A percentile compares a stretch with the other conserved stretches of the same genome.
Evolutionary conservation across 1,140 invertebrate species (phyloP).

Genomic region (Cylas formicarius): DNA sequence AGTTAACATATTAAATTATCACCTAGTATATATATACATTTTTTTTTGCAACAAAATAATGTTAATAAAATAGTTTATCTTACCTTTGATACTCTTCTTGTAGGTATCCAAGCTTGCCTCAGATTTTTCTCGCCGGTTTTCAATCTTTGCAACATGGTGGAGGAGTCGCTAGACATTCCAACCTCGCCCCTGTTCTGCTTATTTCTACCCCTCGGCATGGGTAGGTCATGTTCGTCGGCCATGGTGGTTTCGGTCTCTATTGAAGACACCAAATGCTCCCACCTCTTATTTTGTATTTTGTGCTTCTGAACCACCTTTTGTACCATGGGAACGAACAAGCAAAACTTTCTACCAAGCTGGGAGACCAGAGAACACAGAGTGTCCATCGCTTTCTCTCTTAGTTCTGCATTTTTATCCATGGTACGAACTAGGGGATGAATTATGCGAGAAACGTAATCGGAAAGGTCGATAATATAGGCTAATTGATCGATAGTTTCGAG

Average conservation of each 20-base stretch:
- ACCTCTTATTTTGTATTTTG: conserved; percentile 71
- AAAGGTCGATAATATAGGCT: conserved; percentile 85
- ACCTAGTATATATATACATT: too few species aligned
- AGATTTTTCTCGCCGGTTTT: conserved; percentile 77
- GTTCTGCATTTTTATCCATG: conserved; percentile 72
- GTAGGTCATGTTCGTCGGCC: conserved; percentile 58
- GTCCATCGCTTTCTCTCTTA: conserved; percentile 80
- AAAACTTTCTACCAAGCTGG: conserved; percentile 84
- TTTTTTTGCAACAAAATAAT: too few species aligned
- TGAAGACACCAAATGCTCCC: conserved; percentile 62
- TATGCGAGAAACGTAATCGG: conserved; percentile 85
- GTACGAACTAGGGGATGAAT: conserved; percentile 85
- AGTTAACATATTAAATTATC: too few species aligned
- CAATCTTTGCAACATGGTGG: conserved; percentile 63
- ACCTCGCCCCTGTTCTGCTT: conserved; percentile 55
- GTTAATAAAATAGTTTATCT: too few species aligned
- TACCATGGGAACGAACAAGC: conserved; percentile 88
- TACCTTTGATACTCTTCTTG: conserved; percentile 76
- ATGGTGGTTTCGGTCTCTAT: conserved; percentile 61
- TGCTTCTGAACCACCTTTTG: conserved; percentile 77
- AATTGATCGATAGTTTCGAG: conserved; percentile 89
- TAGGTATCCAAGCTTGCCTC: conserved; percentile 84
- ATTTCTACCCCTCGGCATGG: conserved; percentile 45
- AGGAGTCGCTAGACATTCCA: conserved; percentile 55
- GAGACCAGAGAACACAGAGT: conserved; percentile 80